These are phyloP conservation scores for Penaeus chinensis DNA, from an alignment of 1,140 invertebrate genomes.

Conservation along the genomic window DNA sequence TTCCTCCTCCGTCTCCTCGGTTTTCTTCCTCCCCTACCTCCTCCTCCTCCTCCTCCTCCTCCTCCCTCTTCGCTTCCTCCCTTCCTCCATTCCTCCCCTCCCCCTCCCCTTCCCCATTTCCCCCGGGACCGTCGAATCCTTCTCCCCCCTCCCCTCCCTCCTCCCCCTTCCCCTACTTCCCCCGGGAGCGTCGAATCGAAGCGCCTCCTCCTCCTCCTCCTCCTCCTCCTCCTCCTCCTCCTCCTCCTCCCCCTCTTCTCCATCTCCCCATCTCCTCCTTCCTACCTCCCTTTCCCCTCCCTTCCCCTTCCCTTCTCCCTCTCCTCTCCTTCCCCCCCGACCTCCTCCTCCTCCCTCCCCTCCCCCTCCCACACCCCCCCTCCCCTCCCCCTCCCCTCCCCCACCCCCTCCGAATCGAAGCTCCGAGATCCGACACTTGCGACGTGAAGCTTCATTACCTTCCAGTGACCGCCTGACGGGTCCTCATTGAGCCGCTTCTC, in stretches of 20 bases:
- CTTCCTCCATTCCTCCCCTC: neutral
- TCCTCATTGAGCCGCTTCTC: no score
- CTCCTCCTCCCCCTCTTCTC: no score
- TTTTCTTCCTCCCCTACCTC: neutral
- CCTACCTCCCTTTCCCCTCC: no score
- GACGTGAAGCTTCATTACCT: constrained; percentile 5
- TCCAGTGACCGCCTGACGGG: no score
- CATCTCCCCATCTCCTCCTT: neutral
- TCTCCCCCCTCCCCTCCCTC: neutral
- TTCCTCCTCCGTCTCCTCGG: neutral
- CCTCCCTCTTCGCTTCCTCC: no score
- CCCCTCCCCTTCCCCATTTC: neutral
- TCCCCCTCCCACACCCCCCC: neutral
- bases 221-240: no score
- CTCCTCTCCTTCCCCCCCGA: no score
- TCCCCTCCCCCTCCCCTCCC: neutral
- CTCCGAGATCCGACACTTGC: no score
- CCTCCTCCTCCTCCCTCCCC: no score
- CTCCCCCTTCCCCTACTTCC: neutral
- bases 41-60: neutral
- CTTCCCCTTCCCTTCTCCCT: no score
- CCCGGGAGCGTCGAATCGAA: neutral
- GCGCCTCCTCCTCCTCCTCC: no score
- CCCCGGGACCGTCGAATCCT: neutral
- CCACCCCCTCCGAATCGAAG: neutral